phyloP scores from a whole-genome alignment of 2,797 vertebrate species.

The Thaleichthys pacificus region DNA sequence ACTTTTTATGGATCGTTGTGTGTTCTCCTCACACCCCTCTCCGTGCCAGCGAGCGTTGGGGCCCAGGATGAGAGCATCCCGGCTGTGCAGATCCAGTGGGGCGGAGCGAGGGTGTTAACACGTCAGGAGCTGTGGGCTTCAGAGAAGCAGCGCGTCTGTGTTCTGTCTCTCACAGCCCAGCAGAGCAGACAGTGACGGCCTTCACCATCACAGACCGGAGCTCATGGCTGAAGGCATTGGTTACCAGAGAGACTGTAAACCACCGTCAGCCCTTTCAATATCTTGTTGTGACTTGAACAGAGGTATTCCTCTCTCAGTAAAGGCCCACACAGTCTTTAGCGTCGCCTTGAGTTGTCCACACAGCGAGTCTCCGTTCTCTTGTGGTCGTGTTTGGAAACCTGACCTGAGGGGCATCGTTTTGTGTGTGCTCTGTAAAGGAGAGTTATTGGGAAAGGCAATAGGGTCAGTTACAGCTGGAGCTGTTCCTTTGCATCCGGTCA shows the following conservation, averaged over 20 bases:
- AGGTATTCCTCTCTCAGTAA: neutral
- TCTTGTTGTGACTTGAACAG: slow-evolving; percentile 32
- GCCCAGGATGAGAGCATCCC: slow-evolving; percentile 43
- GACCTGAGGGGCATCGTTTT: slow-evolving; percentile 6
- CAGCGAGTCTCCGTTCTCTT: slow-evolving; percentile 17
- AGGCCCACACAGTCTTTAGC: neutral
- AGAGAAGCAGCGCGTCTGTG: slow-evolving; percentile 56
- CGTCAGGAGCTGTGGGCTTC: slow-evolving; percentile 46
- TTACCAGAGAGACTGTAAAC: slow-evolving; percentile 8
- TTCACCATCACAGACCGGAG: slow-evolving; percentile 7
- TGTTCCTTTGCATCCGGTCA: slow-evolving; percentile 13
- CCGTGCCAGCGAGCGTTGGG: slow-evolving; percentile 34
- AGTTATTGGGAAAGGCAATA: slow-evolving; percentile 33
- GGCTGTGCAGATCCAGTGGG: slow-evolving; percentile 30
- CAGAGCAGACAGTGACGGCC: slow-evolving; percentile 27
- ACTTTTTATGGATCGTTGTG: slow-evolving; percentile 23
- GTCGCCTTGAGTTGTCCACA: slow-evolving; percentile 14
- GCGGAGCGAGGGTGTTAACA: slow-evolving; percentile 29
- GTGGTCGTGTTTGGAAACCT: slow-evolving; percentile 1
- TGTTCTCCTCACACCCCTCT: slow-evolving; percentile 28
- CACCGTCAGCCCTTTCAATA: neutral
- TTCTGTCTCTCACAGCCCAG: slow-evolving; percentile 31
- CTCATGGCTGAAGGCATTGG: slow-evolving; percentile 2
- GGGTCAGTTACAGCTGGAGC: slow-evolving; percentile 35
- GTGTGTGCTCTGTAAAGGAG: slow-evolving; percentile 11